These are phyloP conservation scores for Heliconius melpomene DNA, from an alignment of 1,140 invertebrate species.

Conservation along the genomic window DNA sequence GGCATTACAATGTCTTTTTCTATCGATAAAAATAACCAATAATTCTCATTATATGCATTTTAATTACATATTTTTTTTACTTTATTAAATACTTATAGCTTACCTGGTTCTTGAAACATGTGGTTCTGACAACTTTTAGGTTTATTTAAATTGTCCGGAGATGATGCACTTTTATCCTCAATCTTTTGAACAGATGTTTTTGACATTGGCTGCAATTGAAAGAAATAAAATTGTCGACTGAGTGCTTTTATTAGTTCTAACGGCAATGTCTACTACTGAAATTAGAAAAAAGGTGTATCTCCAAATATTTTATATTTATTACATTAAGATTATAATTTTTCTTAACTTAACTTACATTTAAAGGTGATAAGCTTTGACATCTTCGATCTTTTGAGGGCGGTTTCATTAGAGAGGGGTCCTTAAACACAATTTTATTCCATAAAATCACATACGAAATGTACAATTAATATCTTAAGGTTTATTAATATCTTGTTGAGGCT, in stretches of 20 bases:
- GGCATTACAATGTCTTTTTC: slow-evolving; percentile 60
- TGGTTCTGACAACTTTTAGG: slow-evolving; percentile 21
- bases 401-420: slow-evolving; percentile 43
- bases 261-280: too few relatives aligned
- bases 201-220: slow-evolving; percentile 29
- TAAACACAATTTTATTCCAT: slow-evolving; percentile 35
- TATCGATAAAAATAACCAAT: slow-evolving; percentile 25
- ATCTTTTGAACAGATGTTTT: slow-evolving; percentile 24
- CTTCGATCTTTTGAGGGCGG: slow-evolving; percentile 49
- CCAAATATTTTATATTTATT: too few relatives aligned
- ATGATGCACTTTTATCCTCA: slow-evolving; percentile 28
- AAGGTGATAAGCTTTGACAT: slow-evolving; percentile 61
- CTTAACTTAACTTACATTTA: slow-evolving; percentile 51
- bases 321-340: too few relatives aligned
- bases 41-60: too few relatives aligned
- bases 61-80: too few relatives aligned
- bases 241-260: not conserved
- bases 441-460: not conserved
- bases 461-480: not conserved
- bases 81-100: not conserved
- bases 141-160: slow-evolving; percentile 33
- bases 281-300: too few relatives aligned
- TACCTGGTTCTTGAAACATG: slow-evolving; percentile 39
- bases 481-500: slow-evolving; percentile 21
- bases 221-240: not conserved